phyloP scores from a whole-genome alignment of 2,888 invertebrate genomes.

The Agonopterix subpropinquella region DNA sequence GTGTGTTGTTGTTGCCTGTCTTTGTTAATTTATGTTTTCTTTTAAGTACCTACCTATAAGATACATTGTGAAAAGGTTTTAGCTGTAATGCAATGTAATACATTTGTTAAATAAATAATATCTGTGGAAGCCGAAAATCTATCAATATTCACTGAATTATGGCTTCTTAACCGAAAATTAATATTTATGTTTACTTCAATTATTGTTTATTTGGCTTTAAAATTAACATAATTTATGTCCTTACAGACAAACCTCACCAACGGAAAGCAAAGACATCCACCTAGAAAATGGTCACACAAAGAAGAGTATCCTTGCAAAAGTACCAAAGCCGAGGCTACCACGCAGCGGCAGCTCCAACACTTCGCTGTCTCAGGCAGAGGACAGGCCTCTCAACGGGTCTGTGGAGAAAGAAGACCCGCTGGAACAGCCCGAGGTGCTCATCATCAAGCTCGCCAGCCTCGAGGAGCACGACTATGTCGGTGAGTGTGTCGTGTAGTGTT shows the following conservation, averaged over 20 bases:
- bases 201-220: no score
- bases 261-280: slow-evolving; percentile 41
- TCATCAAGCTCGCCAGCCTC: slow-evolving; percentile 56
- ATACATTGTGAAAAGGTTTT: no score
- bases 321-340: slow-evolving; percentile 48
- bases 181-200: no score
- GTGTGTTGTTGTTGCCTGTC: no score
- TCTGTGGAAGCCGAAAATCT: no score
- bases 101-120: no score
- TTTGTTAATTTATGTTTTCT: no score
- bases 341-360: slow-evolving; percentile 45
- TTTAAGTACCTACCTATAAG: no score
- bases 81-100: no score
- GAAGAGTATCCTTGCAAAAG: slow-evolving; percentile 56
- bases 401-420: slow-evolving; percentile 25
- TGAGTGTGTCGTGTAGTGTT: slow-evolving; percentile 27
- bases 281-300: slow-evolving; percentile 47
- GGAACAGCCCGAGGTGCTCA: slow-evolving; percentile 52
- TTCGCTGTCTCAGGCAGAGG: slow-evolving; percentile 33
- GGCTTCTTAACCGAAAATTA: no score
- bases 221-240: no score
- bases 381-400: slow-evolving; percentile 30
- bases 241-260: slow-evolving; percentile 35
- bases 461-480: slow-evolving; percentile 65
- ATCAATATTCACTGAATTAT: no score